Evolutionary conservation across 2,797 vertebrate species (phyloP), one percentile per base, ranked within the genome.

Genomic region (Gadopsis marmoratus): DNA sequence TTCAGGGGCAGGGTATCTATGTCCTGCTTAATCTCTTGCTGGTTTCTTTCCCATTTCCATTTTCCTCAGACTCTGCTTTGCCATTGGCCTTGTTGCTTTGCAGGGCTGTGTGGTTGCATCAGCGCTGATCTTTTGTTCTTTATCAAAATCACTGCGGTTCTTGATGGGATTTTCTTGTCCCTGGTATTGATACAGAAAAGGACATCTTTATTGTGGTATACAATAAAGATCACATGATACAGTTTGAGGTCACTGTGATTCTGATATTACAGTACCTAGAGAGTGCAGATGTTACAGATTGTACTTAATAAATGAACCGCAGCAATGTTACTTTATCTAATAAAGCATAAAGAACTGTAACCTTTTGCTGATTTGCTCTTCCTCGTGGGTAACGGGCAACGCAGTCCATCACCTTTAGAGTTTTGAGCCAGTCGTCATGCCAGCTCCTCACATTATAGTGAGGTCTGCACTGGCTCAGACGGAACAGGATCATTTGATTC

Each of bases 401-500:
- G 8, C 72, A 92, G 5, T 92, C 93, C 84, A 43, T 92, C 81
- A 93, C 71, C 76, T 90, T 87, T 9, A 93, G 86, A 71, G 90
- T 89, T 86, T 67, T 59, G 45, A 89, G 86, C 95, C 95, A 94
- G 65, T 95, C 95, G 61, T 96, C 86, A 5, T 91, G 89, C 95
- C 94, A 95, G 67, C 33, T 69, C 45, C 74, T 87, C 61, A 90
- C 77, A 60, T 76, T 90, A 87, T 94, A 95, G 53, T 73, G 73
- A 16, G 93, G 75, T 53, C 88, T 83, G 67, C 92, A 91, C 55
- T 92, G 88, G 43, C 81, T 92, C 90, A 96, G 88, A 71, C 91
- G 94, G 29, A 88, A 82, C 50, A 88, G 86, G 60, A 95, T 86
- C 61, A 64, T 53, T 29, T 76, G 43, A 82, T 96, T 97, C 88